Evolutionary conservation across 64 coral and sea anemone genomes (phyloP).

Genomic region (Cladopsammia gracilis): DNA sequence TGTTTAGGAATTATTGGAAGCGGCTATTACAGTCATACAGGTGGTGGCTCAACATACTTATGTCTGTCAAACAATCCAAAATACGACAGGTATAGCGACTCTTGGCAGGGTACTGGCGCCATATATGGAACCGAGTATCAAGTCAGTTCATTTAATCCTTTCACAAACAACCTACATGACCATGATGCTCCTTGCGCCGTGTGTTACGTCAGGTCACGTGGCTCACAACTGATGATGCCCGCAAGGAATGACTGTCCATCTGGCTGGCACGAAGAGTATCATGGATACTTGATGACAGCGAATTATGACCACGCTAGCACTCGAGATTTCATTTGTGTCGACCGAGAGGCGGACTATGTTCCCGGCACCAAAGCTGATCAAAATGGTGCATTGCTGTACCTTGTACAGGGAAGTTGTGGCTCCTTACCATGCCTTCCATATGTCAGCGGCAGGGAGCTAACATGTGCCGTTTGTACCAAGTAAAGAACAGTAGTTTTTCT

Average conservation of each 20-base stretch:
- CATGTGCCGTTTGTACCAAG: constrained; percentile 76
- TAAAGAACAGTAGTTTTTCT: background rate
- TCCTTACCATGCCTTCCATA: constrained; percentile 56
- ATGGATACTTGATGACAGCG: constrained; percentile 56
- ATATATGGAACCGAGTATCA: constrained; percentile 59
- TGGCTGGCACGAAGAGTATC: constrained; percentile 63
- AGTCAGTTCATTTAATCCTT: constrained; percentile 59
- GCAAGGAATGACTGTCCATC: constrained; percentile 60
- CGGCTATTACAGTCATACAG: background rate
- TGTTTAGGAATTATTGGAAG: constrained; percentile 29
- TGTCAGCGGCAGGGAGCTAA: constrained; percentile 39
- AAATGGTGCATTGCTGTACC: constrained; percentile 59
- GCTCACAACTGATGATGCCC: constrained; percentile 47
- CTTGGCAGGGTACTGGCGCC: background rate
- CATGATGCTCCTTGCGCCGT: constrained; percentile 48
- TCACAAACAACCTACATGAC: constrained; percentile 17
- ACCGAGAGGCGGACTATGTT: constrained; percentile 55
- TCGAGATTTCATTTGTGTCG: constrained; percentile 71
- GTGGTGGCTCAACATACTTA: constrained; percentile 30
- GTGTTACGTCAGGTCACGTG: constrained; percentile 52
- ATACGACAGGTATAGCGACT: constrained; percentile 31
- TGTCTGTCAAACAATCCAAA: constrained; percentile 49
- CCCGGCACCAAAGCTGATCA: background rate
- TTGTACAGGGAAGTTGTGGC: constrained; percentile 53
- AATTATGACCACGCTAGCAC: background rate